A percentile compares a stretch with the other conserved stretches of the same genome.
phyloP scores from a whole-genome alignment of 1,140 invertebrate species.

The Wasmannia auropunctata region DNA sequence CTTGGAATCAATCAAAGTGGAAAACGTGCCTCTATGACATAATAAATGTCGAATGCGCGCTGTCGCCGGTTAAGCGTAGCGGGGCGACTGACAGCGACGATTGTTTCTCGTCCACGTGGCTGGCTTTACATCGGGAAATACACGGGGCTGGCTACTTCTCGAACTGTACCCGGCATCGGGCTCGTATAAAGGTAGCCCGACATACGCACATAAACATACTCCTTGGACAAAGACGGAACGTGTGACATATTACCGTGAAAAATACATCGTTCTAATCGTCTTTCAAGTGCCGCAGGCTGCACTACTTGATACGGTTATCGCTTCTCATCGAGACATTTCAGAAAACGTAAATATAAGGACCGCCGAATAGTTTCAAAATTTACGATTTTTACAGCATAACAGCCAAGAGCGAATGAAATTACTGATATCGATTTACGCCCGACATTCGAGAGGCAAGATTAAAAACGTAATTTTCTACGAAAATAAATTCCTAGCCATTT shows the following conservation, averaged over 20 bases:
- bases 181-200: constrained; percentile 60
- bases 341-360: not conserved
- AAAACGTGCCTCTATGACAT: constrained; percentile 28
- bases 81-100: constrained; percentile 63
- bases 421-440: constrained; percentile 9
- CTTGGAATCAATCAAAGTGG: constrained; percentile 39
- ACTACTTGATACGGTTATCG: not conserved
- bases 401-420: not conserved
- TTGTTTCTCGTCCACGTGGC: constrained; percentile 68
- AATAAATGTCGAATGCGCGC: constrained; percentile 39
- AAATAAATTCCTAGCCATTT: constrained; percentile 38
- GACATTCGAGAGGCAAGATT: not conserved
- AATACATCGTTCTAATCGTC: constrained; percentile 45
- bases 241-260: constrained; percentile 32
- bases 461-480: constrained; percentile 4
- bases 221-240: constrained; percentile 24
- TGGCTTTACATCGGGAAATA: constrained; percentile 60
- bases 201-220: constrained; percentile 28
- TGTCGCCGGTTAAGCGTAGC: constrained; percentile 1
- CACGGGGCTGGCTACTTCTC: constrained; percentile 60
- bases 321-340: not conserved
- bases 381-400: not conserved
- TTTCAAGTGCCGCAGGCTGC: not conserved
- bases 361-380: not conserved
- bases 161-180: constrained; percentile 51